These are phyloP conservation scores for Hypanus sabinus DNA, from an alignment of 2,113 vertebrate species.

Conservation along the genomic window DNA sequence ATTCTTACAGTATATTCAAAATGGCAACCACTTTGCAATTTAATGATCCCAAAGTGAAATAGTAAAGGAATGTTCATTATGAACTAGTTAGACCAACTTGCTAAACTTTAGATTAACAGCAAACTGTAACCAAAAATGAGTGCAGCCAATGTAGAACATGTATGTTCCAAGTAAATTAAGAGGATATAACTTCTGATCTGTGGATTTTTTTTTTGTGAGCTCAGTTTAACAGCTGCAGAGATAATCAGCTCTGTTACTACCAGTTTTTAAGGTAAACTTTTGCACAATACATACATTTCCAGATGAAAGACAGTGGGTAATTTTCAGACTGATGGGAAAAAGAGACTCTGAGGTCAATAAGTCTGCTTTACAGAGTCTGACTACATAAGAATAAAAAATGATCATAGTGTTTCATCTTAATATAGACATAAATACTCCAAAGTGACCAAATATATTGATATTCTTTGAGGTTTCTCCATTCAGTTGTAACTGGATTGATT, in stretches of 20 bases:
- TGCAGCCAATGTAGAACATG: not conserved
- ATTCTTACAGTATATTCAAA: not conserved
- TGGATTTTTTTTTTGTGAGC: not conserved
- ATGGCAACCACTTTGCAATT: not conserved
- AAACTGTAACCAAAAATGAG: not conserved
- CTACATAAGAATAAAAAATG: not conserved
- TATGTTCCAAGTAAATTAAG: not conserved
- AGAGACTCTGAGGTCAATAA: not conserved
- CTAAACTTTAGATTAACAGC: not conserved
- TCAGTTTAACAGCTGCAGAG: not conserved
- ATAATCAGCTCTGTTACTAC: not conserved
- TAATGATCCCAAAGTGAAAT: not conserved
- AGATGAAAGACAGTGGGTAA: not conserved
- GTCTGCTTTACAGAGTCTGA: not conserved
- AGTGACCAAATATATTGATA: not conserved
- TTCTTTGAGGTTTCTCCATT: not conserved
- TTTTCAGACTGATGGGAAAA: not conserved
- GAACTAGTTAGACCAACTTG: not conserved
- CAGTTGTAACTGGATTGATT: not conserved
- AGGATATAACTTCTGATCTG: not conserved
- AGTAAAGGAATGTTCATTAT: not conserved
- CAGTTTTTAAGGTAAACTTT: not conserved
- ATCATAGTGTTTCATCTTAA: not conserved
- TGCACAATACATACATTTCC: not conserved
- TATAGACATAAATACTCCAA: constrained; percentile 10